These are phyloP conservation scores for Falco berigora DNA, from an alignment of 2,797 vertebrate genomes.

Conservation along the genomic window DNA sequence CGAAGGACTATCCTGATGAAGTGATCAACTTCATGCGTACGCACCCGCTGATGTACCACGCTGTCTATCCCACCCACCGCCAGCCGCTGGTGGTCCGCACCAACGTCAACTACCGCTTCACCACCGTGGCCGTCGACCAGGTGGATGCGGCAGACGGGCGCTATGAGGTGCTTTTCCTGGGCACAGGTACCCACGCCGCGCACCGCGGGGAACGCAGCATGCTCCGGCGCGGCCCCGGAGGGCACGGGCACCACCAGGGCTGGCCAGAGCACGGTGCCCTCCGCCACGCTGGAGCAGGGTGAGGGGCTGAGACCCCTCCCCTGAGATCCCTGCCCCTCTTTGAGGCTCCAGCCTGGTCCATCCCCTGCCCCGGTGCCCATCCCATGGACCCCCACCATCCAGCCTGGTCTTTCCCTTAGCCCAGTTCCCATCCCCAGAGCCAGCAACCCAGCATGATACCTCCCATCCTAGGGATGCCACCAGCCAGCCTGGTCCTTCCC, in stretches of 20 bases:
- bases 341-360: not conserved
- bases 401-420: not conserved
- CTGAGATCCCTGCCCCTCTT: not conserved
- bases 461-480: not conserved
- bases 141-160: conserved; percentile 95
- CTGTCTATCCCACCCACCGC: conserved; percentile 93
- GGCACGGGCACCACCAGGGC: conserved; percentile 20
- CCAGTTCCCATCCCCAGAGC: not conserved
- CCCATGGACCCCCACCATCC: not conserved
- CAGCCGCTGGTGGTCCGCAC: conserved; percentile 95
- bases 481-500: not conserved
- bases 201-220: conserved; percentile 63
- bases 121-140: conserved; percentile 95
- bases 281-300: not conserved
- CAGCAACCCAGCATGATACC: not conserved
- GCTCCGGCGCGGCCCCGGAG: conserved; percentile 43
- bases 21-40: conserved; percentile 99
- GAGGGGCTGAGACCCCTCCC: not conserved
- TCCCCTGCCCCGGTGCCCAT: not conserved
- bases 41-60: conserved; percentile 96
- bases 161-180: conserved; percentile 99
- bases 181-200: conserved; percentile 88
- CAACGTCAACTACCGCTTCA: conserved; percentile 94
- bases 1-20: conserved; percentile 98
- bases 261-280: conserved; percentile 23